Percentiles rank a stretch among this genome's conserved stretches.
Conservation (phyloP, 2,797 vertebrate genomes). For the Aeoliscus strigatus region DNA sequence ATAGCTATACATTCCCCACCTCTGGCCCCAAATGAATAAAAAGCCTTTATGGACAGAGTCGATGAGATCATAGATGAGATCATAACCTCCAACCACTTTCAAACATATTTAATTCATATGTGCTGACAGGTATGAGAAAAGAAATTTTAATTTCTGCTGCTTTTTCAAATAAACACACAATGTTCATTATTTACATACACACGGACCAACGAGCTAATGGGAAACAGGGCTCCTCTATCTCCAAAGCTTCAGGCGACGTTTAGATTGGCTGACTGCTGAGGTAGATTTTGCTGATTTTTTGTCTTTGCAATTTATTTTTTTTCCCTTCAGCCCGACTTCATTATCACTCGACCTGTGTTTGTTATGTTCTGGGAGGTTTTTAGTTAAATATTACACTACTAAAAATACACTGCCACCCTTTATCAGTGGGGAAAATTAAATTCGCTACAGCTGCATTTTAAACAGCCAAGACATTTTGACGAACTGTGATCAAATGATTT, state of each 20-base stretch:
- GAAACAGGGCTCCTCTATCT: conserved; percentile 45
- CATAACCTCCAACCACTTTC: conserved; percentile 13
- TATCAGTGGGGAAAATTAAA: too few relatives aligned
- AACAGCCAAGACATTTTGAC: too few relatives aligned
- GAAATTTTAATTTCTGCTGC: conserved; percentile 16
- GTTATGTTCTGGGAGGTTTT: conserved; percentile 12
- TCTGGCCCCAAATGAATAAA: conserved; percentile 20
- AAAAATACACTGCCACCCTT: conserved; percentile 9
- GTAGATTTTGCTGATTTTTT: conserved; percentile 20
- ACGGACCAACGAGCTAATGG: conserved; percentile 51
- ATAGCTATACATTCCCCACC: too few relatives aligned
- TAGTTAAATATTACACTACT: conserved; percentile 9
- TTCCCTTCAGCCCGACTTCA: conserved; percentile 17
- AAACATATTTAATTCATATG: conserved; percentile 27
- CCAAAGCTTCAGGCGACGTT: conserved; percentile 42
- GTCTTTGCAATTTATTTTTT: conserved; percentile 13
- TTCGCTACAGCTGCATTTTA: too few relatives aligned
- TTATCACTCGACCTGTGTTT: conserved; percentile 26
- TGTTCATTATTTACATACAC: conserved; percentile 48
- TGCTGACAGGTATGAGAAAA: conserved; percentile 39
- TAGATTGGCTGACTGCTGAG: conserved; percentile 28
- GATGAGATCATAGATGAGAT: too few relatives aligned
- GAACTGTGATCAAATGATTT: too few relatives aligned
- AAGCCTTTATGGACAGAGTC: conserved; percentile 13
- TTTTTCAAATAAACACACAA: conserved; percentile 28